A percentile compares a stretch with the other conserved stretches of the same genome.
Evolutionary conservation across 37 sponge, comb jelly and placozoan species (phyloP).

Genomic region (Eunapius fragilis): DNA sequence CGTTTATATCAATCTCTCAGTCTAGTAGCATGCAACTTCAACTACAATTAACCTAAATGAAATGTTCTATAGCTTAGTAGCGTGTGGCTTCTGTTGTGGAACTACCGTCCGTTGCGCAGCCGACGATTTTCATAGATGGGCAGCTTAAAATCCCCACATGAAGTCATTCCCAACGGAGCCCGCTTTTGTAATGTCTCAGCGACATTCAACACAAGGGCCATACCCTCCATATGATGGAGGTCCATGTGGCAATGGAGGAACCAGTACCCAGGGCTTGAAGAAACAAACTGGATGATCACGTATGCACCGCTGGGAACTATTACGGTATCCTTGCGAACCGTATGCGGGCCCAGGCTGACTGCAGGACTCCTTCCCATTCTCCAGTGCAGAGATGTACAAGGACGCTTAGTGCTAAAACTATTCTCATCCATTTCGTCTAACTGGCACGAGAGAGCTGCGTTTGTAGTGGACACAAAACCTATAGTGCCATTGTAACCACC

Average conservation of each 20-base stretch:
- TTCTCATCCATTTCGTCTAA: slow-evolving; percentile 16
- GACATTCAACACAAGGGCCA: slow-evolving; percentile 61
- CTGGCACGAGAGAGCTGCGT: slow-evolving; percentile 9
- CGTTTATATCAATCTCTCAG: no score
- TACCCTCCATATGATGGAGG: slow-evolving; percentile 62
- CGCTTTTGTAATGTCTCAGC: slow-evolving; percentile 1
- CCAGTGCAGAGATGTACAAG: no score
- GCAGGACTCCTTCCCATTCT: no score
- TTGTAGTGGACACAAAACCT: slow-evolving; percentile 7
- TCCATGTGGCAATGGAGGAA: slow-evolving; percentile 86
- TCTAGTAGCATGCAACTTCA: no score
- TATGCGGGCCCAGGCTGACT: background rate
- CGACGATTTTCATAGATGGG: no score
- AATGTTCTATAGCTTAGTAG: no score
- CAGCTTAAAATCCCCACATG: slow-evolving; percentile 21
- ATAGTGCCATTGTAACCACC: slow-evolving; percentile 39
- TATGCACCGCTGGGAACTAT: slow-evolving; percentile 77
- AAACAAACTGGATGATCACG: slow-evolving; percentile 57
- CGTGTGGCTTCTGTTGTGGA: no score
- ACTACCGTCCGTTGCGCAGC: no score
- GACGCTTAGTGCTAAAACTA: no score
- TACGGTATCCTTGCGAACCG: slow-evolving; percentile 68
- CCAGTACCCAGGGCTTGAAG: slow-evolving; percentile 79
- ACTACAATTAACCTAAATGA: no score
- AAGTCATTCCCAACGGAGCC: slow-evolving; percentile 33